phyloP scores from a whole-genome alignment of 2,797 vertebrate species.

The Arnoldichthys spilopterus region DNA sequence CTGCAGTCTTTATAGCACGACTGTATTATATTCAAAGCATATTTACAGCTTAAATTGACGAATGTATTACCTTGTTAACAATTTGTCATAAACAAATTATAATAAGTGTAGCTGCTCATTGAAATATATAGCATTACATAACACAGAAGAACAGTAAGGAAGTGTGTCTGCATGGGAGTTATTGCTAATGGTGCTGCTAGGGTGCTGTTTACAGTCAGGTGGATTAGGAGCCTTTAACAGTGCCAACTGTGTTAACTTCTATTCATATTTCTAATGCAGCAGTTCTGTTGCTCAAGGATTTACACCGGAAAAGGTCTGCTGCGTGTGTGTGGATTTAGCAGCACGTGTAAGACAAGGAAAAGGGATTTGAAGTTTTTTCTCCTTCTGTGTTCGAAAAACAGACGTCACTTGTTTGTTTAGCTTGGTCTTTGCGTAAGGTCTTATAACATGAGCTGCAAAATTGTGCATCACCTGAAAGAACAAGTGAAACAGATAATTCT shows the following conservation, averaged over 20 bases:
- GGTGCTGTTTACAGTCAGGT: slow-evolving; percentile 59
- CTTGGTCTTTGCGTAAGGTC: slow-evolving; percentile 7
- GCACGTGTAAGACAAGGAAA: slow-evolving; percentile 60
- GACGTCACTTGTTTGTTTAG: slow-evolving; percentile 32
- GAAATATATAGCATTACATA: slow-evolving; percentile 7
- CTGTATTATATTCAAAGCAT: not conserved
- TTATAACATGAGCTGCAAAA: not conserved
- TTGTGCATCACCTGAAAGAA: not conserved
- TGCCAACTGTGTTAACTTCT: slow-evolving; percentile 66
- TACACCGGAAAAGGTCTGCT: slow-evolving; percentile 66
- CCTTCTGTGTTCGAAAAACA: slow-evolving; percentile 9
- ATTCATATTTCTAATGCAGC: slow-evolving; percentile 66
- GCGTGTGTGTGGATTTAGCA: slow-evolving; percentile 69
- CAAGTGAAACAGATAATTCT: not conserved
- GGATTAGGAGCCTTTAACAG: slow-evolving; percentile 65
- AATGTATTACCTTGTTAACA: not conserved
- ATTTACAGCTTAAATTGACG: no score
- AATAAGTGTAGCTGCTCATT: not conserved
- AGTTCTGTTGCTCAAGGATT: slow-evolving; percentile 71
- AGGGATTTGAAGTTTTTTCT: slow-evolving; percentile 51
- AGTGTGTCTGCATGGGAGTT: slow-evolving; percentile 39
- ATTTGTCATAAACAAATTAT: not conserved
- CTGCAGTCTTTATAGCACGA: no score
- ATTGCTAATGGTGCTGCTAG: slow-evolving; percentile 57
- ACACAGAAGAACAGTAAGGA: not conserved